Evolutionary conservation across 1,140 invertebrate species (phyloP).

Genomic region (Popillia japonica): DNA sequence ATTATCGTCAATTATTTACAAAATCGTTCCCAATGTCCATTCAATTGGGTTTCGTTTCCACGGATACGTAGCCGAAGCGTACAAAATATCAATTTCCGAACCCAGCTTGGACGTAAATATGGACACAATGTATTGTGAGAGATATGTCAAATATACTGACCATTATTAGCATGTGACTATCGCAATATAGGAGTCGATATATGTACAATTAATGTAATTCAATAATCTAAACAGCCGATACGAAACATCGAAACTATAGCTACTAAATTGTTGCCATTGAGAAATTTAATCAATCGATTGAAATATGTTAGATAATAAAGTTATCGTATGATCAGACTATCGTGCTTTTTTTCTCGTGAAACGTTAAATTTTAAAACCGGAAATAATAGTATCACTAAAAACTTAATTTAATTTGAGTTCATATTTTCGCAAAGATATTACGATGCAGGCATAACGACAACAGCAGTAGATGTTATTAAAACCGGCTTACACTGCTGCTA

Average conservation of each 20-base stretch:
- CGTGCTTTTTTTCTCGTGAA: too few relatives aligned
- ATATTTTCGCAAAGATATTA: background rate
- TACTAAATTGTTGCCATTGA: background rate
- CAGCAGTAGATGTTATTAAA: slow-evolving; percentile 3
- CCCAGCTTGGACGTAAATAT: background rate
- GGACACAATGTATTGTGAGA: background rate
- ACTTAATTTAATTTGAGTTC: background rate
- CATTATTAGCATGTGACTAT: background rate
- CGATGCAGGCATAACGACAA: background rate
- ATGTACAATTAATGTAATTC: background rate
- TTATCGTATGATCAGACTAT: too few relatives aligned
- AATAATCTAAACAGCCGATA: background rate
- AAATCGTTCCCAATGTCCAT: too few relatives aligned
- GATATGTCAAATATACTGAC: background rate
- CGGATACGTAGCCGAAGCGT: background rate
- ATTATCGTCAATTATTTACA: background rate
- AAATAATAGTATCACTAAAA: too few relatives aligned
- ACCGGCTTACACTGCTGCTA: background rate
- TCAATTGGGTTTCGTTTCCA: background rate
- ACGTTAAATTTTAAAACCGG: too few relatives aligned
- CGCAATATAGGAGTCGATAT: background rate
- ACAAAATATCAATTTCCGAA: slow-evolving; percentile 1
- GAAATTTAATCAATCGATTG: too few relatives aligned
- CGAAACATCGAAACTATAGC: background rate
- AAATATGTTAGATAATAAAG: too few relatives aligned